phyloP scores from a whole-genome alignment of 2,888 invertebrate genomes.

The Idaea aversata region DNA sequence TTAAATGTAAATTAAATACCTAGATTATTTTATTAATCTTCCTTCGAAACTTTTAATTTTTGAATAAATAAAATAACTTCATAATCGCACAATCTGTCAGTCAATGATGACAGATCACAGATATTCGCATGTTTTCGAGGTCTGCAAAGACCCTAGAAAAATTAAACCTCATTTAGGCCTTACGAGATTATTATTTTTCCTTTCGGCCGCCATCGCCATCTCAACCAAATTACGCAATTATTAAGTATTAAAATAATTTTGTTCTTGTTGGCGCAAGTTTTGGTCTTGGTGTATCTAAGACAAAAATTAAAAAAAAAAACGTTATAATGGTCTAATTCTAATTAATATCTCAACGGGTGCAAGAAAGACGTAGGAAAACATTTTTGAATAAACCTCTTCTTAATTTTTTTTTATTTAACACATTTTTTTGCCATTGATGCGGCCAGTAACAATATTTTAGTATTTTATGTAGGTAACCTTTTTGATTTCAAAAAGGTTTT shows the following conservation, averaged over 20 bases:
- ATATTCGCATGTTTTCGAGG: no score
- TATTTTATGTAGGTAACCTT: no score
- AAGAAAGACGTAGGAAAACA: not conserved
- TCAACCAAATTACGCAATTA: conserved; percentile 13
- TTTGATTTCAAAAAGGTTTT: not conserved
- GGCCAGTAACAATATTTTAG: no score
- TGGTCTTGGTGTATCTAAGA: no score
- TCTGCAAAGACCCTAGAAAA: no score
- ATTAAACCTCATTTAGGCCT: no score
- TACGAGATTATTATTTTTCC: conserved; percentile 10
- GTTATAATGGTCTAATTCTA: no score
- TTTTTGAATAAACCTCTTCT: conserved; percentile 6
- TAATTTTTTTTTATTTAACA: conserved; percentile 15
- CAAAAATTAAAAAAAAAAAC: no score
- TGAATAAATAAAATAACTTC: not conserved
- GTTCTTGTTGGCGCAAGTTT: no score
- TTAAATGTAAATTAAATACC: conserved; percentile 2
- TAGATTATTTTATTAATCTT: not conserved
- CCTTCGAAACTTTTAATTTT: not conserved
- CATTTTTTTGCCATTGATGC: conserved; percentile 5
- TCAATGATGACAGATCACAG: not conserved
- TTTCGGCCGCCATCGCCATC: conserved; percentile 14
- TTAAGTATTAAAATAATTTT: no score
- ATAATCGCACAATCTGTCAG: not conserved
- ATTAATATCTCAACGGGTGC: no score